Conservation (phyloP, 1,140 invertebrate species). For the Drosophila ficusphila region DNA sequence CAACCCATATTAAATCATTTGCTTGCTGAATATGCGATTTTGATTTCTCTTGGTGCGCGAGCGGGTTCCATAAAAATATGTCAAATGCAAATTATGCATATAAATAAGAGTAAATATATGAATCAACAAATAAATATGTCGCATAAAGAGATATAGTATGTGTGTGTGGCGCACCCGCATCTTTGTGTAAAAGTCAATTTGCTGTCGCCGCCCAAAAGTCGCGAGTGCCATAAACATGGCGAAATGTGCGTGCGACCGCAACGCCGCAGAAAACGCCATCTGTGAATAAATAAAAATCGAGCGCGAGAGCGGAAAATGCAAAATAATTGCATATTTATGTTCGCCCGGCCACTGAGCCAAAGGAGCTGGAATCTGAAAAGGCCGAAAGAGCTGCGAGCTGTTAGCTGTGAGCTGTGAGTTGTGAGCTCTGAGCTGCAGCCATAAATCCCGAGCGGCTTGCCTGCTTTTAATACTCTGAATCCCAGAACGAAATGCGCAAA, state of each 20-base stretch:
- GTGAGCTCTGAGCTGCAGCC: constrained; percentile 17
- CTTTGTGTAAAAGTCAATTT: constrained; percentile 74
- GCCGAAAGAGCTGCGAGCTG: constrained; percentile 2
- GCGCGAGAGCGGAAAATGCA: constrained; percentile 57
- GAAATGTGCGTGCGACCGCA: constrained; percentile 59
- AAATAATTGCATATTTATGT: constrained; percentile 82
- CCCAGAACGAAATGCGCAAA: constrained; percentile 50
- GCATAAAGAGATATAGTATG: constrained; percentile 53
- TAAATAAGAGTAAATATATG: constrained; percentile 70
- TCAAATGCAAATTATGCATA: constrained; percentile 78
- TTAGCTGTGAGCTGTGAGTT: constrained; percentile 3
- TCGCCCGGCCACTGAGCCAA: constrained; percentile 41
- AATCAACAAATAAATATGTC: constrained; percentile 79
- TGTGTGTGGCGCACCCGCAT: constrained; percentile 4
- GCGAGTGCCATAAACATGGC: constrained; percentile 74
- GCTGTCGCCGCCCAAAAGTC: constrained; percentile 66
- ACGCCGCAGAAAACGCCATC: constrained; percentile 25
- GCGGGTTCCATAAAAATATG: constrained; percentile 67
- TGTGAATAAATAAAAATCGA: constrained; percentile 51
- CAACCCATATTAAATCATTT: constrained; percentile 24
- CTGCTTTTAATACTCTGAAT: constrained; percentile 44
- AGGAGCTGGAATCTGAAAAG: constrained; percentile 16
- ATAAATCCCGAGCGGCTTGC: constrained; percentile 50
- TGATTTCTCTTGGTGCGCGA: constrained; percentile 26
- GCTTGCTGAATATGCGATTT: constrained; percentile 30